These are phyloP conservation scores for Dromococcyx pavoninus DNA, from an alignment of 2,797 vertebrate genomes.

Conservation along the genomic window DNA sequence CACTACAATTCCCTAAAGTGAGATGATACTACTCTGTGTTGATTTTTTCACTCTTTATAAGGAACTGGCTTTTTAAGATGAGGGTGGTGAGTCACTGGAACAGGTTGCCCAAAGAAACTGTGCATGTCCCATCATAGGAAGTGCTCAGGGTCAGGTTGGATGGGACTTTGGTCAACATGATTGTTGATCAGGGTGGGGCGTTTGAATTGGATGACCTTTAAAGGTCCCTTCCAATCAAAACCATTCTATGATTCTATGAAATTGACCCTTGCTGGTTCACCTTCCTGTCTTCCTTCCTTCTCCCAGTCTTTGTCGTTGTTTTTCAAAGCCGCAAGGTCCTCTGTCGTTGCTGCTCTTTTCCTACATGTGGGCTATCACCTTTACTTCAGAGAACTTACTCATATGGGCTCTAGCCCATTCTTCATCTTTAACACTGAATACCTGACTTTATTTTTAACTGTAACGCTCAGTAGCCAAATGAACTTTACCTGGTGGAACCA, in stretches of 20 bases:
- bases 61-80: not conserved
- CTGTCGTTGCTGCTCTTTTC: too few species aligned
- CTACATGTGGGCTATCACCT: too few species aligned
- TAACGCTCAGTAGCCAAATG: too few species aligned
- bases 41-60: not conserved
- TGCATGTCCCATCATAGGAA: too few species aligned
- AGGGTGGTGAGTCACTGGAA: not conserved
- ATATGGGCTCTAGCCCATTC: too few species aligned
- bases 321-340: too few species aligned
- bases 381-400: too few species aligned
- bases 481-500: not conserved
- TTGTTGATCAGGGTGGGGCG: not conserved
- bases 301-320: too few species aligned
- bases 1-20: not conserved
- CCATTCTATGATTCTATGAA: not conserved
- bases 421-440: too few species aligned
- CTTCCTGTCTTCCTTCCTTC: not conserved
- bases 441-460: too few species aligned
- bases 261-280: not conserved
- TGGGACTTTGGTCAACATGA: not conserved
- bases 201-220: not conserved
- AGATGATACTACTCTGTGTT: not conserved
- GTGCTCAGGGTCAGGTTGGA: not conserved
- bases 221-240: not conserved
- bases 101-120: too few species aligned